Conservation (phyloP, 2,113 vertebrate species). For the Mystacornis crossleyi region DNA sequence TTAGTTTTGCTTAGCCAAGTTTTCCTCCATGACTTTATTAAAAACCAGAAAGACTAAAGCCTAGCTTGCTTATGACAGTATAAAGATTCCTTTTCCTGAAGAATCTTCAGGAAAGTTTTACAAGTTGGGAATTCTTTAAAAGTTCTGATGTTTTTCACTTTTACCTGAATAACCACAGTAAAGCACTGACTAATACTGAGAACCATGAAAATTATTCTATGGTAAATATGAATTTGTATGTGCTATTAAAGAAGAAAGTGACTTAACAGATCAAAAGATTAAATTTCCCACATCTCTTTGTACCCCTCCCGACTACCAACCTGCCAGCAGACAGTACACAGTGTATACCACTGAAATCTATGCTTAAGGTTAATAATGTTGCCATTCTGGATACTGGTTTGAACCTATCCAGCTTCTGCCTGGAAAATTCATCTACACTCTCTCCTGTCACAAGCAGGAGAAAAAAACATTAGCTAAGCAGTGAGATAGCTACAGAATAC, state of each 20-base stretch:
- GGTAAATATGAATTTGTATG: neutral
- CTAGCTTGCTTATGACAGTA: neutral
- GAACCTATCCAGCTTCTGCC: neutral
- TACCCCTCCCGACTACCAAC: neutral
- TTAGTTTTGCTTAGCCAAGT: neutral
- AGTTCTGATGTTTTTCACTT: neutral
- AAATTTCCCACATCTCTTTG: neutral
- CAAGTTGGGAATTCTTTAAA: neutral
- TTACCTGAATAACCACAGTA: neutral
- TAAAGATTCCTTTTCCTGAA: neutral
- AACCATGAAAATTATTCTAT: neutral
- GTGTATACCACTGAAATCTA: neutral
- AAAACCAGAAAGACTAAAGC: neutral
- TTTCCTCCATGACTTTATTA: neutral
- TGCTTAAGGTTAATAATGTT: neutral
- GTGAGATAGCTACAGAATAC: neutral
- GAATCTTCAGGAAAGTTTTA: neutral
- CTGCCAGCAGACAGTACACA: constrained; percentile 25
- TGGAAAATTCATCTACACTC: constrained; percentile 14
- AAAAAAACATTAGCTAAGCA: neutral
- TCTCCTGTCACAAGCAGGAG: neutral
- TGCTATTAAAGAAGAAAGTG: neutral
- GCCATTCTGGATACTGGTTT: neutral
- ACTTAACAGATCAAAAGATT: constrained; percentile 45
- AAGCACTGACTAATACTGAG: neutral